Evolutionary conservation across 2,113 vertebrate genomes (phyloP).

Genomic region (Erpornis zantholeuca): DNA sequence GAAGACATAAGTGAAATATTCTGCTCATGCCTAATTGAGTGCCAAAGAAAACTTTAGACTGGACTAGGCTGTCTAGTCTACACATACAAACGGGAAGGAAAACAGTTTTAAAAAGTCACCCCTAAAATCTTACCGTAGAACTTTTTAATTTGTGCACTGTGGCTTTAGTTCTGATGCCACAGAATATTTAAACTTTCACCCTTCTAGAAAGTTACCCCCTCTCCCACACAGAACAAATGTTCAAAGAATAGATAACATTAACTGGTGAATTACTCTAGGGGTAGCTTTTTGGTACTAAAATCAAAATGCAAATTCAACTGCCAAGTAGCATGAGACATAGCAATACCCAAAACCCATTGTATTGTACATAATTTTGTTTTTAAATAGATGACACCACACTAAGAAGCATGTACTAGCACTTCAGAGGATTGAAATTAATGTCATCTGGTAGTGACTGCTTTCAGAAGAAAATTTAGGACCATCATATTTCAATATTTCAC

Average conservation of each 20-base stretch:
- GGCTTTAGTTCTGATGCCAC: neutral
- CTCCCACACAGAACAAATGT: neutral
- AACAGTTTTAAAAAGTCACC: neutral
- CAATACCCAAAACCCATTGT: neutral
- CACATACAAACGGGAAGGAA: neutral
- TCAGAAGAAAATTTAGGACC: neutral
- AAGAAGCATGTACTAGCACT: neutral
- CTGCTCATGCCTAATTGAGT: neutral
- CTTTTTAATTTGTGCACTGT: neutral
- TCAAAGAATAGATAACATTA: neutral
- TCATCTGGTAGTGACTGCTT: neutral
- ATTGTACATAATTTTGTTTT: neutral
- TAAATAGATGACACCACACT: neutral
- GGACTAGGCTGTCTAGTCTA: neutral
- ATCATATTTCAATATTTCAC: neutral
- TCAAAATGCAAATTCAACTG: neutral
- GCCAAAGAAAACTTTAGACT: slow-evolving; percentile 18
- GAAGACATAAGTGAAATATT: slow-evolving; percentile 18
- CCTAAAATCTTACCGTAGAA: neutral
- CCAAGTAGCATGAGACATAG: neutral
- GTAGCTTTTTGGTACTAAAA: neutral
- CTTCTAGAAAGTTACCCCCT: neutral
- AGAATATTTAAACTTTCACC: neutral
- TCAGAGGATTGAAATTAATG: neutral
- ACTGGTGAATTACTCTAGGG: neutral